Base-by-base conservation (phyloP, 37 sponge, comb jelly and placozoan genomes). In the Hormiphora californensis region DNA sequence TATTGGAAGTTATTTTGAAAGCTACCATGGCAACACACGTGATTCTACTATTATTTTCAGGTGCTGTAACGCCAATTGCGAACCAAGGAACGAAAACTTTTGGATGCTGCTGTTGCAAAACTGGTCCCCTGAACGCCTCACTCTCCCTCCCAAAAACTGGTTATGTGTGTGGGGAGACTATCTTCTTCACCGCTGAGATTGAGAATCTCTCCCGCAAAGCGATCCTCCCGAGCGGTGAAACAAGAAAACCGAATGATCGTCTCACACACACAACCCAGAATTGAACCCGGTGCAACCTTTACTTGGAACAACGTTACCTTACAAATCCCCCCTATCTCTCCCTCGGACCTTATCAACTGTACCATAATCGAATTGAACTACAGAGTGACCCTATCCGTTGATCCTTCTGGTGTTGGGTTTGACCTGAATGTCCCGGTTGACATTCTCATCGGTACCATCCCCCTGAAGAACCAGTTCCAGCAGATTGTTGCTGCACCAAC, bases 311-410 rank as follows among this genome's bases (percentile, higher is more conserved):
- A 57, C 21, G 61, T 57, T 4, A 30, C 30, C 30, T 30, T 57
- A 4, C 61, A 28, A 5, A 57, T 57, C 5, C 61, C 61, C 9
- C 61, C 61, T 5, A 23, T 57, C n/a, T 30, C 61, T 4, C 61
- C 61, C 61, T 57, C 61, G 17, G 30, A 57, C 30, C 61, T 57
- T 4, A 57, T 57, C 61, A 28, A 57, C 61, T 57, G 61, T 57
- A 57, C n/a, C 61, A 57, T 57, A 23, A 57, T 57, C 61, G 61
- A 57, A 28, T 5, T 57, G n/a, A 21, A 19, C 7, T 57, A 57
- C 61, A 57, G 30, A 19, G 61, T 57, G 61, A 30, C n/a, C 30
- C 22, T 57, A 4, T 28, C 30, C 27, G 61, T 57, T 23, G 61
- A 57, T 57, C 61, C 61, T 30, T 57, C 61, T 4, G 61, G 61